Evolutionary conservation across 2,888 invertebrate genomes (phyloP).

Genomic region (Machimus rusticus): DNA sequence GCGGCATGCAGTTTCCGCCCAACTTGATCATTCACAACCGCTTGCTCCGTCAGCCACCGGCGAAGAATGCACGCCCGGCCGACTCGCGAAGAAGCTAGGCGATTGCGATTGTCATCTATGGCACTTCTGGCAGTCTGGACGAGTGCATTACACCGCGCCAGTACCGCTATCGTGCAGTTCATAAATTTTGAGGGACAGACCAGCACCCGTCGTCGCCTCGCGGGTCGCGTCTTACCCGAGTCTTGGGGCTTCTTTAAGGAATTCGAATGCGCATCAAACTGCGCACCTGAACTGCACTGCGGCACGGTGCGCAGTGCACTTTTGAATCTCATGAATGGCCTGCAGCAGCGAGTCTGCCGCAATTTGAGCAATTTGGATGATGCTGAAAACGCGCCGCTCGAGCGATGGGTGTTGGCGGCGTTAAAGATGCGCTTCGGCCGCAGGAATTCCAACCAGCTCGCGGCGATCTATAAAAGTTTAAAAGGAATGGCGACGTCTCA

Average conservation of each 20-base stretch:
- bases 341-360: background rate
- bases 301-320: slow-evolving; percentile 6
- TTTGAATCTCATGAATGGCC: slow-evolving; percentile 33
- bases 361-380: slow-evolving; percentile 29
- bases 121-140: slow-evolving; percentile 1
- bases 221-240: background rate
- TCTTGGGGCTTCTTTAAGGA: background rate
- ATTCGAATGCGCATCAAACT: background rate
- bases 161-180: background rate
- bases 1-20: slow-evolving; percentile 20
- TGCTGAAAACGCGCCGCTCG: slow-evolving; percentile 6
- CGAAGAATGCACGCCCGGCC: slow-evolving; percentile 2
- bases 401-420: slow-evolving; percentile 2
- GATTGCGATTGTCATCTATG: slow-evolving; percentile 18
- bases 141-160: background rate
- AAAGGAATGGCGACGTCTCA: background rate
- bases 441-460: slow-evolving; percentile 21
- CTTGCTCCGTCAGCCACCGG: background rate
- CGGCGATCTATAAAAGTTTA: slow-evolving; percentile 1
- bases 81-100: background rate
- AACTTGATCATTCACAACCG: slow-evolving; percentile 31
- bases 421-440: background rate
- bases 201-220: background rate
- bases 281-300: background rate
- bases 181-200: slow-evolving; percentile 28